Conservation (phyloP, 2,888 invertebrate genomes). For the Tricholauxania praeusta region DNA sequence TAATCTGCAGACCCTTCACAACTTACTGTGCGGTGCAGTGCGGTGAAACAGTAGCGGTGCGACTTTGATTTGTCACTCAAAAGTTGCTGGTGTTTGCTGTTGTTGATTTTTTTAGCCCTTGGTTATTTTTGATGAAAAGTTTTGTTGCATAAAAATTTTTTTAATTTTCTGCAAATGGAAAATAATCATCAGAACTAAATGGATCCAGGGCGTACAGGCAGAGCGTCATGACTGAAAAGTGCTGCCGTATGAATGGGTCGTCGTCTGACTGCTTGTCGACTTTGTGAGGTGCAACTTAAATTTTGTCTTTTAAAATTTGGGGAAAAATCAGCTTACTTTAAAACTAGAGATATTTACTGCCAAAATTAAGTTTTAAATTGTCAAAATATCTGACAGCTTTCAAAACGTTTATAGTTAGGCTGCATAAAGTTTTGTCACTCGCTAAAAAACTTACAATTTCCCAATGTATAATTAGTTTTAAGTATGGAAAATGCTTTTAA, state of each 20-base stretch:
- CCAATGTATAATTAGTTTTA: too few relatives aligned
- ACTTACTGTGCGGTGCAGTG: not conserved
- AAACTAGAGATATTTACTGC: too few relatives aligned
- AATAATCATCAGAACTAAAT: conserved; percentile 24
- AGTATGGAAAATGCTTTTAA: not conserved
- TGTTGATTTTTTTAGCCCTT: conserved; percentile 47
- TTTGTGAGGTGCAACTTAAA: too few relatives aligned
- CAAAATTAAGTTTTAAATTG: too few relatives aligned
- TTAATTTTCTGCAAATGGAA: conserved; percentile 37
- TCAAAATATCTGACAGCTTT: too few relatives aligned
- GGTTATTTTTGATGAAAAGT: conserved; percentile 58
- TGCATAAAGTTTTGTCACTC: too few relatives aligned
- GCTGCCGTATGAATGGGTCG: not conserved
- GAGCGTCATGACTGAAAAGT: not conserved
- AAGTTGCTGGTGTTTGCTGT: conserved; percentile 12
- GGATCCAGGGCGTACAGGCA: not conserved
- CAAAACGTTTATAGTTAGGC: too few relatives aligned
- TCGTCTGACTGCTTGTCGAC: not conserved
- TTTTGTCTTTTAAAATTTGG: too few relatives aligned
- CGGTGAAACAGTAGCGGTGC: conserved; percentile 16
- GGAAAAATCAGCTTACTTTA: too few relatives aligned
- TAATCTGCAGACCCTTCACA: not conserved
- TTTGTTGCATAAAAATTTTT: conserved; percentile 45
- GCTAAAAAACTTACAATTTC: too few relatives aligned
- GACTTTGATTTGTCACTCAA: conserved; percentile 63